Conservation (phyloP, 2,797 vertebrate genomes). For the Sebastes hubbsi region DNA sequence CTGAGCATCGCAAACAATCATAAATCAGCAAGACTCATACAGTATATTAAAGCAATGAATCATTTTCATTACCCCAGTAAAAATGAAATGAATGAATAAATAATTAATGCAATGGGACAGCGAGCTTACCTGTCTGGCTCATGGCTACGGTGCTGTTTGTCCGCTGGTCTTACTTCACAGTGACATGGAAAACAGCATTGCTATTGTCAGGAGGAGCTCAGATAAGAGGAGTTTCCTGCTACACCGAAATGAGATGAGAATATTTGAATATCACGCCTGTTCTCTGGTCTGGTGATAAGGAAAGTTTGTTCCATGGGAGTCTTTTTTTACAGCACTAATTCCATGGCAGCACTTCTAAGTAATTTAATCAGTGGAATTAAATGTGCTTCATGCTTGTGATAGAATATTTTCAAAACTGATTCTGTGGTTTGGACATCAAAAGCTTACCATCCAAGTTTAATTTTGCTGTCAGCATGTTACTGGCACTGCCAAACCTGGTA, state of each 20-base stretch:
- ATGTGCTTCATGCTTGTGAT: not conserved
- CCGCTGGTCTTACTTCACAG: constrained; percentile 26
- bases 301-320: not conserved
- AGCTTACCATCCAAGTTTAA: not conserved
- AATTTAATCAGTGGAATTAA: not conserved
- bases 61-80: not conserved
- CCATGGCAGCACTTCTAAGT: not conserved
- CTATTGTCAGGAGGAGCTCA: constrained; percentile 49
- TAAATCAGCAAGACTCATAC: not conserved
- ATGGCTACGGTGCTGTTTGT: constrained; percentile 60
- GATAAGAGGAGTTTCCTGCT: constrained; percentile 72
- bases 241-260: constrained; percentile 9
- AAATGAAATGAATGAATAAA: constrained; percentile 3
- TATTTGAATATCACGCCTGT: not conserved
- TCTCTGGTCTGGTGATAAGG: not conserved
- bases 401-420: not conserved
- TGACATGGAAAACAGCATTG: constrained; percentile 39
- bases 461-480: not conserved
- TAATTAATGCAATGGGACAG: constrained; percentile 1
- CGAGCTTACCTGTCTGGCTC: constrained; percentile 73
- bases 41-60: constrained; percentile 7
- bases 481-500: not conserved
- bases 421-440: not conserved
- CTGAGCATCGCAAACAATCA: not conserved
- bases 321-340: not conserved